These are phyloP conservation scores for Fistularia commersonii DNA, from an alignment of 2,797 vertebrate genomes.

Conservation along the genomic window DNA sequence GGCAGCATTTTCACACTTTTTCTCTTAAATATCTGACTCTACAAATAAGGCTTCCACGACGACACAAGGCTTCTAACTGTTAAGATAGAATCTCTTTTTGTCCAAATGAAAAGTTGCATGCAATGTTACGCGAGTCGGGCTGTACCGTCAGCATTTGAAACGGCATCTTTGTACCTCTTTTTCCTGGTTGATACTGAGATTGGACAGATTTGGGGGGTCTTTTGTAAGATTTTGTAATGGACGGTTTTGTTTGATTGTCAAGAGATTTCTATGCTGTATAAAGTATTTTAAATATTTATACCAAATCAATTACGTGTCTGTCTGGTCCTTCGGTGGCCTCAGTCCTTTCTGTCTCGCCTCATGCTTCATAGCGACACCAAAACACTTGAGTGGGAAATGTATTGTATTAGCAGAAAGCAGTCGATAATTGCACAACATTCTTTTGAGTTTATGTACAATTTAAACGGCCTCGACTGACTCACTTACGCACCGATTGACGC, in stretches of 20 bases:
- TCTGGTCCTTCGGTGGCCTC: constrained; percentile 48
- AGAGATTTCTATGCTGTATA: constrained; percentile 83
- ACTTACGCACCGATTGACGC: no score
- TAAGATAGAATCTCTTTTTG: constrained; percentile 53
- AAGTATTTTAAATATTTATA: constrained; percentile 83
- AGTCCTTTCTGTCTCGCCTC: constrained; percentile 21
- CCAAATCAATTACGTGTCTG: constrained; percentile 58
- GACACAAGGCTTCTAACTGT: constrained; percentile 62
- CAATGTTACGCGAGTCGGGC: constrained; percentile 55
- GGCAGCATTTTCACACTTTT: no score
- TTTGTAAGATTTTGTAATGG: constrained; percentile 80
- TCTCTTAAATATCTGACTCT: constrained; percentile 14
- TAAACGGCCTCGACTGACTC: no score
- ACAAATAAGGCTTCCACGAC: constrained; percentile 49
- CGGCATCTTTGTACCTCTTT: constrained; percentile 67
- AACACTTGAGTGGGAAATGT: no score
- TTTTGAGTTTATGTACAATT: no score
- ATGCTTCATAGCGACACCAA: not conserved
- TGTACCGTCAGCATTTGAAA: constrained; percentile 61
- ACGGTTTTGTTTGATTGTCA: constrained; percentile 67
- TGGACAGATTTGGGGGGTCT: constrained; percentile 50
- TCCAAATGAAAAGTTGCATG: constrained; percentile 70
- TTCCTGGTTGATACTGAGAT: constrained; percentile 59
- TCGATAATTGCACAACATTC: no score
- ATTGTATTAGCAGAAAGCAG: no score